Conservation (phyloP, 2,113 vertebrate species). For the Ctenomys sociabilis region DNA sequence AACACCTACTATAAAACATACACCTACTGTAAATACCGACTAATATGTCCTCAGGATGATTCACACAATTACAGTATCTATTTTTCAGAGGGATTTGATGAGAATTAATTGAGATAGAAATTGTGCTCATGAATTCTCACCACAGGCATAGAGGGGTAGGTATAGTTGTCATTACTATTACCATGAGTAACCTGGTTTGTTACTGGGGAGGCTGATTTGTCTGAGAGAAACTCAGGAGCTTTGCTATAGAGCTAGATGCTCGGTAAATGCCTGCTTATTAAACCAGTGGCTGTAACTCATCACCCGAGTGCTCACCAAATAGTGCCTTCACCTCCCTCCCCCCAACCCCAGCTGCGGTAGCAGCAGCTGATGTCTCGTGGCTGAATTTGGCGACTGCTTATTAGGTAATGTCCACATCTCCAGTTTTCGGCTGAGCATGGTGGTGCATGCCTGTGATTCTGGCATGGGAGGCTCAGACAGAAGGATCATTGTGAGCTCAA, state of each 20-base stretch:
- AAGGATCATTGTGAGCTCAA: neutral
- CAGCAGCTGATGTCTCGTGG: neutral
- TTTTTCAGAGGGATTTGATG: neutral
- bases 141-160: neutral
- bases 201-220: neutral
- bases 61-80: neutral
- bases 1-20: neutral
- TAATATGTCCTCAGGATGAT: neutral
- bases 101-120: neutral
- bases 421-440: neutral
- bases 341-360: accelerated
- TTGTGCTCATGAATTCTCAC: conserved; percentile 7
- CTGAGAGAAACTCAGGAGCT: neutral
- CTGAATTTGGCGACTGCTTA: neutral
- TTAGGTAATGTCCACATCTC: neutral
- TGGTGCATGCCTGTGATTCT: neutral
- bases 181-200: neutral
- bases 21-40: neutral
- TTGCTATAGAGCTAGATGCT: neutral
- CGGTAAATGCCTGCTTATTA: neutral
- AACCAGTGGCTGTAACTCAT: neutral
- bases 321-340: neutral
- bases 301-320: neutral
- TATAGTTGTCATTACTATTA: neutral
- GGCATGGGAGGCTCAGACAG: neutral